Evolutionary conservation across 2,113 vertebrate species (phyloP), one percentile per base, ranked within the genome.

Genomic region (Neopipo cinnamomea): DNA sequence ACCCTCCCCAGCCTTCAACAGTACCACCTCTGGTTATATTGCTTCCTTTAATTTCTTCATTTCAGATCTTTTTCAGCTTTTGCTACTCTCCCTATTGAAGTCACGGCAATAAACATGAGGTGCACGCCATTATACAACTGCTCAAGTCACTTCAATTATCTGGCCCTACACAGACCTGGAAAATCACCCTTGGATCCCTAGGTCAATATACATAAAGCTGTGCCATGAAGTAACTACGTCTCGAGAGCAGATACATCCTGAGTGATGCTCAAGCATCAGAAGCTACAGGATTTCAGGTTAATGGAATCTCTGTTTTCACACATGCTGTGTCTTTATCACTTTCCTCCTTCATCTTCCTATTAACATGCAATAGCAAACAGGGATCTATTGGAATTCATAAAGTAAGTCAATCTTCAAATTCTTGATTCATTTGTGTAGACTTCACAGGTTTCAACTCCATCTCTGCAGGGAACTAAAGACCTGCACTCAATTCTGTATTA

Each of bases 391-490:
- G 79, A 91, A 94, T 95, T 93, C 41, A 53, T 49, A 80, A 93
- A 84, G n/a, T 35, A 61, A 94, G 94, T 91, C 83, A 93, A 12
- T 94, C 83, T 95, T 87, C 84, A 94, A 78, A 91, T 82, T 93
- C 89, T 95, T 94, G 56, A 95, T 71, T 89, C 58, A 75, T 89
- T 96, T 94, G 62, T 81, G 86, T 85, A 89, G 83, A 91, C 73
- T 92, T 96, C 76, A 85, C 53, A 87, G 76, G 83, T 93, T 95
- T 91, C 86, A 72, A 33, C 94, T 92, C 70, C 50, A 53, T 35
- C 90, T 93, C 95, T 89, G 95, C 77, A 91, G 91, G 96, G 46
- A 96, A 92, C 79, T 91, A 88, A 94, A 93, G 89, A 91, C 44
- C 46, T 95, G 76, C 80, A 82, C 83, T 92, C 92, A 85, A 58